Conservation (phyloP, 2,888 invertebrate genomes). For the Koerneria pararmatus region DNA sequence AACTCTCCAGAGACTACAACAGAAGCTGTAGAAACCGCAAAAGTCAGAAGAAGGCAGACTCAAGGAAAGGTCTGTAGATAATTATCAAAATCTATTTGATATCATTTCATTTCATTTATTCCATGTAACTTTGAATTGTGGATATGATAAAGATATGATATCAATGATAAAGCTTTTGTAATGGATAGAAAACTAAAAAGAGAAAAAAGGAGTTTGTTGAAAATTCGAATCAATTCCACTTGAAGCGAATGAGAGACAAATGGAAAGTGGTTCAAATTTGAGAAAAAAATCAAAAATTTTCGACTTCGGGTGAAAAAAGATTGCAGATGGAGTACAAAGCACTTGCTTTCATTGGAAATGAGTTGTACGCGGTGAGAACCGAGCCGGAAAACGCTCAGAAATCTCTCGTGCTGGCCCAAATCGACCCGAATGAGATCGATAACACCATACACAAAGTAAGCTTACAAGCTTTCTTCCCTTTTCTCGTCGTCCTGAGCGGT, state of each 20-base stretch:
- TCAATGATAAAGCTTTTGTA: not conserved
- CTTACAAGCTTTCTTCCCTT: not conserved
- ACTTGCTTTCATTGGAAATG: conserved; percentile 53
- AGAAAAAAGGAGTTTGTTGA: not conserved
- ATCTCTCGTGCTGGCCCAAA: conserved; percentile 47
- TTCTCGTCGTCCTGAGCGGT: no score
- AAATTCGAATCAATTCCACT: not conserved
- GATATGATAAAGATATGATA: not conserved
- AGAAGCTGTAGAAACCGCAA: conserved; percentile 19
- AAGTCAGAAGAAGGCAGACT: conserved; percentile 12
- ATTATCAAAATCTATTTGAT: not conserved
- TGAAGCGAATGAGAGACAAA: not conserved
- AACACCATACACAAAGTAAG: conserved; percentile 42
- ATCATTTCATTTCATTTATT: no score
- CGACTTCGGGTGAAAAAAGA: no score
- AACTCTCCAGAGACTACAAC: not conserved
- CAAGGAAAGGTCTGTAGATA: conserved; percentile 16
- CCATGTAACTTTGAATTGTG: no score
- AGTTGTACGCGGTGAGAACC: conserved; percentile 49
- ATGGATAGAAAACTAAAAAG: not conserved
- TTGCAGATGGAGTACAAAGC: conserved; percentile 46
- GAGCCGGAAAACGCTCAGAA: conserved; percentile 52
- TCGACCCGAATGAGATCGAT: conserved; percentile 48
- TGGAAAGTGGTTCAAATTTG: not conserved
- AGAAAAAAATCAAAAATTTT: no score